A percentile compares a stretch with the other conserved stretches of the same genome.
phyloP scores from a whole-genome alignment of 2,113 vertebrate genomes.

The Choloepus hoffmanni region DNA sequence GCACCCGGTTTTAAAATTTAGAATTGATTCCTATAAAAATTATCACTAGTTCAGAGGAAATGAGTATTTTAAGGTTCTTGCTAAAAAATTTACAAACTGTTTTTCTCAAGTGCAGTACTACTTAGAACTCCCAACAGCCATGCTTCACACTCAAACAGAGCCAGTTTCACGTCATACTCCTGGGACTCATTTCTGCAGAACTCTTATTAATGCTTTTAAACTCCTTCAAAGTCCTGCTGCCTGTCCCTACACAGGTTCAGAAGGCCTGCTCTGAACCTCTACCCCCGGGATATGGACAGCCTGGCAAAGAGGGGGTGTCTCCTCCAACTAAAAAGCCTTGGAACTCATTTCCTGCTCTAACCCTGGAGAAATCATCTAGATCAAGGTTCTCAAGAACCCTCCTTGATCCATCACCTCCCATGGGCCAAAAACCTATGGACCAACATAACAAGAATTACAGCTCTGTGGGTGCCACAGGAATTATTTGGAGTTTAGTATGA shows the following conservation, averaged over 20 bases:
- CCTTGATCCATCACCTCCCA: background rate
- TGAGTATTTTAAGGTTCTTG: conserved; percentile 53
- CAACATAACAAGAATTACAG: background rate
- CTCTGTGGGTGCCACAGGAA: no score
- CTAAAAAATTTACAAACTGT: conserved; percentile 76
- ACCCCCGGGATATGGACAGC: rapidly evolving
- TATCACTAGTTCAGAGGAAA: conserved; percentile 52
- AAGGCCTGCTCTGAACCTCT: background rate
- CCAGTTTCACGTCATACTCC: background rate
- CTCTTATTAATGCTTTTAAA: background rate
- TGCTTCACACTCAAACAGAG: conserved; percentile 41
- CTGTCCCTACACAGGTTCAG: background rate
- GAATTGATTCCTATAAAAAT: conserved; percentile 46
- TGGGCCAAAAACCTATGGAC: rapidly evolving
- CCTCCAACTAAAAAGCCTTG: background rate
- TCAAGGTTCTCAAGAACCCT: background rate
- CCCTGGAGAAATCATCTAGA: background rate
- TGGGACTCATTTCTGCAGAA: conserved; percentile 63
- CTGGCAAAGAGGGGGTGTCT: background rate
- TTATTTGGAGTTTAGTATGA: rapidly evolving
- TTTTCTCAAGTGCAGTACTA: conserved; percentile 47
- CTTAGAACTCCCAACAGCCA: conserved; percentile 72
- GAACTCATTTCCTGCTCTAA: background rate
- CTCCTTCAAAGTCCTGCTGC: conserved; percentile 13
- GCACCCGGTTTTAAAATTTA: background rate